Conservation (phyloP, 53 echinoderm and acorn worm genomes). For the Arbacia lixula region DNA sequence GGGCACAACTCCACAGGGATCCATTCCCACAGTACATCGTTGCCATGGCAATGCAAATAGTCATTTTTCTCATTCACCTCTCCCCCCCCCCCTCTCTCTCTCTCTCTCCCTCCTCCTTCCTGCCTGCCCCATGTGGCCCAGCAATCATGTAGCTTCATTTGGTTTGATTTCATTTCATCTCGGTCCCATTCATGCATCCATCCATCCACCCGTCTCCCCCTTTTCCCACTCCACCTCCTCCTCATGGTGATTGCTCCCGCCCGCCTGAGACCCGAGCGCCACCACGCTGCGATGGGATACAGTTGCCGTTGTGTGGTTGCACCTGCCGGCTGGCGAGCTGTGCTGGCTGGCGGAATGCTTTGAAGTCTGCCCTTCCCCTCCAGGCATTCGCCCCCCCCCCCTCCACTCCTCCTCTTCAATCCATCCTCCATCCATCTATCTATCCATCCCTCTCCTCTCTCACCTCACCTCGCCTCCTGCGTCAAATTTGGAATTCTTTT, state of each 20-base stretch:
- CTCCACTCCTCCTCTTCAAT: background rate
- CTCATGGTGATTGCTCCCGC: background rate
- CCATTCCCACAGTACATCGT: conserved; percentile 14
- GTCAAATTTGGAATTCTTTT: background rate
- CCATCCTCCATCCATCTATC: background rate
- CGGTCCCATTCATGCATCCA: too few relatives aligned
- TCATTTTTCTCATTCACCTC: conserved; percentile 9
- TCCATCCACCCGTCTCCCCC: background rate
- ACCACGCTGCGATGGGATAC: conserved; percentile 16
- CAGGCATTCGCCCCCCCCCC: background rate
- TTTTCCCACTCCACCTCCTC: background rate
- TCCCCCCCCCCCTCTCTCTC: background rate
- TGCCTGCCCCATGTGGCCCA: too few relatives aligned
- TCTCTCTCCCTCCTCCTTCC: background rate
- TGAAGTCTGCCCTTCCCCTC: conserved; percentile 28
- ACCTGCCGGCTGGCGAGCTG: conserved; percentile 19
- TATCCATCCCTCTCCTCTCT: background rate
- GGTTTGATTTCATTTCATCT: too few relatives aligned
- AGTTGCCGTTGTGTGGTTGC: conserved; percentile 18
- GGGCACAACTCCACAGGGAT: background rate
- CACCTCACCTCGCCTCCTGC: background rate
- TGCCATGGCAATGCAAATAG: conserved; percentile 5
- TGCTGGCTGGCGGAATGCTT: conserved; percentile 30
- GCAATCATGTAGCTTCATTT: too few relatives aligned
- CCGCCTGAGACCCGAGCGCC: background rate